Percentiles rank a stretch among this genome's conserved stretches.
Conservation (phyloP, 2,888 invertebrate genomes). For the Caenorhabditis becei region DNA sequence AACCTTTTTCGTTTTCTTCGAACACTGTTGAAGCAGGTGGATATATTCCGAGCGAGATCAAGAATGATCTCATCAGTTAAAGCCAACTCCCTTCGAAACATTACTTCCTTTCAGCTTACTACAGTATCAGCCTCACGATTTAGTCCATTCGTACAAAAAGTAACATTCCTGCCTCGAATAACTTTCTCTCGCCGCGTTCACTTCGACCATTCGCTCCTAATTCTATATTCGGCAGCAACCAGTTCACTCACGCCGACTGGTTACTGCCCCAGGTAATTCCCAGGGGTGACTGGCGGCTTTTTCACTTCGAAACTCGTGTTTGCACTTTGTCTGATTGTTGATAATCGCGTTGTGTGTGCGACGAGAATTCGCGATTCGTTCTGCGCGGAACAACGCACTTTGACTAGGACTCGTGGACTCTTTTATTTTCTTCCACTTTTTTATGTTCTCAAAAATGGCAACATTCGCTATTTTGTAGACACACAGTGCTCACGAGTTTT, state of each 20-base stretch:
- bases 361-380: neutral
- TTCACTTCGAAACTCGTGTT: conserved; percentile 22
- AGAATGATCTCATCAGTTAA: too few relatives aligned
- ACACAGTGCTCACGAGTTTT: conserved; percentile 18
- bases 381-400: conserved; percentile 19
- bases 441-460: conserved; percentile 12
- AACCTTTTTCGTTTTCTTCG: neutral
- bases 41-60: too few relatives aligned
- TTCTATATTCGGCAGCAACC: conserved; percentile 1
- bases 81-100: too few relatives aligned
- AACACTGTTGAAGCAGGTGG: neutral
- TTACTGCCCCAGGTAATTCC: conserved; percentile 1
- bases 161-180: neutral
- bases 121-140: neutral
- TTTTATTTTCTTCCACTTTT: neutral
- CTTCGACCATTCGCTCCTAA: neutral
- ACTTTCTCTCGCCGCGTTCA: neutral
- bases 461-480: conserved; percentile 19
- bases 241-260: conserved; percentile 14
- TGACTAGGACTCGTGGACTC: neutral
- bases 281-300: neutral
- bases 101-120: neutral
- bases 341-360: conserved; percentile 48
- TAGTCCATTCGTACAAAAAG: neutral
- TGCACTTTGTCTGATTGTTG: conserved; percentile 58